Conservation (phyloP, 2,888 invertebrate genomes). For the Penaeus monodon region DNA sequence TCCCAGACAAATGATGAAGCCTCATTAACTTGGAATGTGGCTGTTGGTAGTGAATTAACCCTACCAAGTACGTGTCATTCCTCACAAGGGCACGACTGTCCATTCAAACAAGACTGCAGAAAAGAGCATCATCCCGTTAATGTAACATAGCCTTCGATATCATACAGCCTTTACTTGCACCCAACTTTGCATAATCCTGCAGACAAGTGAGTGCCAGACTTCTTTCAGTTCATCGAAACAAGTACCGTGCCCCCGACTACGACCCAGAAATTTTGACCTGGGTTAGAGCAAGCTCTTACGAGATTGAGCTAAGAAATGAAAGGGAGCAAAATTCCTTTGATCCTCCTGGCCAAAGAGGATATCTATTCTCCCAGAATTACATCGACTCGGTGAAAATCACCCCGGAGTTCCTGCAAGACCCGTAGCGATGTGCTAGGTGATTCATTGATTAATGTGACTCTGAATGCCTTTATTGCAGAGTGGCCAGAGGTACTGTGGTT, state of each 20-base stretch:
- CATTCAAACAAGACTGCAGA: constrained; percentile 1
- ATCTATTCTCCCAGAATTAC: constrained; percentile 16
- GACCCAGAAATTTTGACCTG: constrained; percentile 44
- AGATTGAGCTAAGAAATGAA: constrained; percentile 19
- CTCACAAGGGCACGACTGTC: constrained; percentile 15
- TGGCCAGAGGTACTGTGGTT: constrained; percentile 16
- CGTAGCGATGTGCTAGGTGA: background rate
- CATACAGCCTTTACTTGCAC: constrained; percentile 9
- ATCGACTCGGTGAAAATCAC: constrained; percentile 1
- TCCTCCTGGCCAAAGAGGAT: constrained; percentile 26
- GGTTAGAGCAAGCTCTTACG: constrained; percentile 23
- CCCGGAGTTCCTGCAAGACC: background rate
- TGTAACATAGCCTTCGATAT: constrained; percentile 50
- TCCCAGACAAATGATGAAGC: constrained; percentile 23
- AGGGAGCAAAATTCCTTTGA: constrained; percentile 19
- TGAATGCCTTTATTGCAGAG: background rate
- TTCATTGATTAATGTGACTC: constrained; percentile 24
- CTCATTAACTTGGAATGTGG: constrained; percentile 40
- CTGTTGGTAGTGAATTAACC: constrained; percentile 41
- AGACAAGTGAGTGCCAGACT: background rate
- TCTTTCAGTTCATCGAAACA: constrained; percentile 42
- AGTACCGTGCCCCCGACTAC: constrained; percentile 39
- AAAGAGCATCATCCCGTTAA: constrained; percentile 39
- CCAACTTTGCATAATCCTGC: constrained; percentile 4
- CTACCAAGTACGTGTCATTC: constrained; percentile 14